Evolutionary conservation across 30 jellyfish, hydroid and myxozoan genomes (phyloP), one percentile per base, ranked within the genome.

Genomic region (Nemopilema nomurai): DNA sequence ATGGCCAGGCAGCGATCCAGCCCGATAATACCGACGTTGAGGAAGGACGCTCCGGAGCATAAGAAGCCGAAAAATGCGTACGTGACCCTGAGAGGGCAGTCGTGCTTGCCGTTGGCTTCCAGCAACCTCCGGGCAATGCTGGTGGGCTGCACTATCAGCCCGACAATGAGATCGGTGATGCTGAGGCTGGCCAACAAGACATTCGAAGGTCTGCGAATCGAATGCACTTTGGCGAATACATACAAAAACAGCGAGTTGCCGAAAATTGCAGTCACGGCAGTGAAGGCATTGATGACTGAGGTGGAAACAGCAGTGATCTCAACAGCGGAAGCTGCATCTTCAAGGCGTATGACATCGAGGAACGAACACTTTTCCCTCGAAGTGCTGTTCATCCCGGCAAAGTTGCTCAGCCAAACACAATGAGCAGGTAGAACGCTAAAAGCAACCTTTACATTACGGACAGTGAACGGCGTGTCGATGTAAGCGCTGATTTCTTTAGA

Each of bases 1-100:
- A 83, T 83, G 0, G 91, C 91, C 67, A 83, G 18, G 32, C 85
- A 83, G 29, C 91, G 80, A 57, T 83, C 91, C 50, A 83, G 30
- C 1, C 79, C 66, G 31, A 83, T 83, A 49, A 83, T 22, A 1
- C 91, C 91, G 50, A 83, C 63, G 8, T 70, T 83, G 33, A 83
- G 86, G 71, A 83, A 83, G 27, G 91, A 83, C 21, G 91, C 91
- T 25, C 91, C 91, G 62, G 80, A 22, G 29, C 79, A 70, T 21
- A 83, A 68, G 50, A 83, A 83, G 7, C 91, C 91, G 30, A 71
- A 73, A 71, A 69, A 83, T 49, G 91, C 80, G 76, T 29, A 83
- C 0, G 50, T 66, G 16, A 83, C 76, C 29, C 91, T 28, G 4
- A 62, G 83, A 16, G 66, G 24, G 75, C 91, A 83, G 52, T 69